Conservation (phyloP, 2,888 invertebrate genomes). For the Phoenoteleia sp. region DNA sequence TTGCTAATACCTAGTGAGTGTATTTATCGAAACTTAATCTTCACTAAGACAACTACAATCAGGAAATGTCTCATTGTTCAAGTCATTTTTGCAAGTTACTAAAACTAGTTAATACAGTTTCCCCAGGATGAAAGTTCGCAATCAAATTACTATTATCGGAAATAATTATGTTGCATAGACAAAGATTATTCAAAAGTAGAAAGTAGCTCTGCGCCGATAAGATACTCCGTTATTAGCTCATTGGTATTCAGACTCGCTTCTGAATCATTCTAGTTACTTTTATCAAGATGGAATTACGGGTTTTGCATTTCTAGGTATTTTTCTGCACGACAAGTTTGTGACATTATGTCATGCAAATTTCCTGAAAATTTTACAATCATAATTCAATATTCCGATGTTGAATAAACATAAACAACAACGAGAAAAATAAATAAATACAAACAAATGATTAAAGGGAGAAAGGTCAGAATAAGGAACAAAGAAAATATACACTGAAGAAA, state of each 20-base stretch:
- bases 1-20: too few relatives aligned
- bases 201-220: slow-evolving; percentile 17
- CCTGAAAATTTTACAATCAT: too few relatives aligned
- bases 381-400: too few relatives aligned
- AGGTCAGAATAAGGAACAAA: too few relatives aligned
- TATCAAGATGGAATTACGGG: slow-evolving; percentile 26
- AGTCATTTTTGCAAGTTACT: too few relatives aligned
- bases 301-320: slow-evolving; percentile 13
- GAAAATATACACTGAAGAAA: too few relatives aligned
- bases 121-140: slow-evolving; percentile 13
- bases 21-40: not conserved
- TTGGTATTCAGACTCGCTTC: slow-evolving; percentile 26
- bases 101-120: too few relatives aligned
- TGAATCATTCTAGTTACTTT: slow-evolving; percentile 11
- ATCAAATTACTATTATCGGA: slow-evolving; percentile 2
- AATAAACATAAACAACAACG: too few relatives aligned
- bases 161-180: not conserved
- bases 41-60: too few relatives aligned
- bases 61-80: too few relatives aligned
- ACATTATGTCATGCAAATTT: not conserved
- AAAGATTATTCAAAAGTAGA: slow-evolving; percentile 29
- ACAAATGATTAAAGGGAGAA: too few relatives aligned
- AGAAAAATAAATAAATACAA: too few relatives aligned
- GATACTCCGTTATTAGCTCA: slow-evolving; percentile 14
- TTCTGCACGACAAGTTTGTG: not conserved